phyloP scores from a whole-genome alignment of 2,888 invertebrate species.

The Acholoe squamosa region DNA sequence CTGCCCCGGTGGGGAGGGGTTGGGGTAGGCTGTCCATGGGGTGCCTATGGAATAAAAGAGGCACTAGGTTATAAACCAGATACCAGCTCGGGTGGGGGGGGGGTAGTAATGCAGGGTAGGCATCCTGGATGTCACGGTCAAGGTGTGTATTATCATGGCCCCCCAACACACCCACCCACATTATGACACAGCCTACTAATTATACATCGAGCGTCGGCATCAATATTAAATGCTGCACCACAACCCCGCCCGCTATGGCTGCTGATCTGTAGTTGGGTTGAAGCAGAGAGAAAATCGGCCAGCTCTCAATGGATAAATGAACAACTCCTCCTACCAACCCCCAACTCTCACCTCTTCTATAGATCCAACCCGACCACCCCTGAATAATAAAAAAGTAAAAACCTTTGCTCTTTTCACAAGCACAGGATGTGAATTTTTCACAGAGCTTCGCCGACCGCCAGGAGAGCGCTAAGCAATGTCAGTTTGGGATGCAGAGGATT shows the following conservation, averaged over 20 bases:
- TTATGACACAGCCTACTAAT: slow-evolving; percentile 36
- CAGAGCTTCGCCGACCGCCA: neutral
- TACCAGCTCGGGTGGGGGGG: slow-evolving; percentile 4
- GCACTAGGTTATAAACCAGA: slow-evolving; percentile 16
- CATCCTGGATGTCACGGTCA: neutral
- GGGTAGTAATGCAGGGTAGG: neutral
- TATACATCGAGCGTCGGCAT: slow-evolving; percentile 36
- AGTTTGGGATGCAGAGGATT: neutral
- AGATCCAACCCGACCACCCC: neutral
- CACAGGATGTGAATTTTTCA: neutral
- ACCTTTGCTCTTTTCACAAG: slow-evolving; percentile 46
- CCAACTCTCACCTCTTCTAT: slow-evolving; percentile 25
- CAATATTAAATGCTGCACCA: slow-evolving; percentile 22
- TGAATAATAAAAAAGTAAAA: slow-evolving; percentile 19
- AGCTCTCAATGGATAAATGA: slow-evolving; percentile 18
- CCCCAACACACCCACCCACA: slow-evolving; percentile 24
- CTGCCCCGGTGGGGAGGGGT: neutral
- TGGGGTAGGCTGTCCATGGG: neutral
- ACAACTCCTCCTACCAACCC: slow-evolving; percentile 1
- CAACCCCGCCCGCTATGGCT: neutral
- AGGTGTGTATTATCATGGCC: slow-evolving; percentile 8
- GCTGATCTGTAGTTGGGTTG: neutral
- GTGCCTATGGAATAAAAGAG: neutral
- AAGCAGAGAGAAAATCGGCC: neutral
- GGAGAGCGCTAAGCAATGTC: neutral